Percentiles rank a stretch among this genome's conserved stretches.
Conservation (phyloP, 37 sponge, comb jelly and placozoan species). For the Geodia barretti region DNA sequence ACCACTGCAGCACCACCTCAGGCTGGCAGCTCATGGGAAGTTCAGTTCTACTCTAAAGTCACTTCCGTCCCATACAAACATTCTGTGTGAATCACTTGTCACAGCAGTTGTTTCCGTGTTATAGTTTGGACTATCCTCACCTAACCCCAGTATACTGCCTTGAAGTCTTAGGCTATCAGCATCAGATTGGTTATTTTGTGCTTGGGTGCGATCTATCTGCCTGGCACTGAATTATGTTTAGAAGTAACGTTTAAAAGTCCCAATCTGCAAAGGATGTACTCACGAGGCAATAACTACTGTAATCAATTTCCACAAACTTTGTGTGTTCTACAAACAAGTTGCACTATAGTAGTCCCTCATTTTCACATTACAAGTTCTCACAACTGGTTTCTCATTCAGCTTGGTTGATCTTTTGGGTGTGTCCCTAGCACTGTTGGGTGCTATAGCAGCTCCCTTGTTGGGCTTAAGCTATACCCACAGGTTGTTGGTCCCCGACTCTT, state of each 20-base stretch:
- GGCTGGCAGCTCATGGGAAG: neutral
- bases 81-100: neutral
- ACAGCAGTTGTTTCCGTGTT: neutral
- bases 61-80: neutral
- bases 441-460: neutral
- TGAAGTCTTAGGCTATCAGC: constrained; percentile 30
- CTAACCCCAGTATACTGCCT: neutral
- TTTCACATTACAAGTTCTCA: no score
- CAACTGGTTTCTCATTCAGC: neutral
- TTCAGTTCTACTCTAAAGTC: no score
- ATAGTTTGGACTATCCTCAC: neutral
- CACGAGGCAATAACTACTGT: no score
- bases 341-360: no score
- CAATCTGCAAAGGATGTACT: no score
- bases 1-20: neutral
- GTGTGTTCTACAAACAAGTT: no score
- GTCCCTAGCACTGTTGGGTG: neutral
- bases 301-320: no score
- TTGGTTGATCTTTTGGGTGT: neutral
- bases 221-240: no score
- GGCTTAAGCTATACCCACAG: neutral
- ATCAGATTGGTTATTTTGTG: constrained; percentile 33
- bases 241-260: no score
- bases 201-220: no score
- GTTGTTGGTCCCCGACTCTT: neutral